A percentile compares a stretch with the other conserved stretches of the same genome.
Conservation (phyloP, 64 coral and sea anemone genomes). For the Anthopleura sola region DNA sequence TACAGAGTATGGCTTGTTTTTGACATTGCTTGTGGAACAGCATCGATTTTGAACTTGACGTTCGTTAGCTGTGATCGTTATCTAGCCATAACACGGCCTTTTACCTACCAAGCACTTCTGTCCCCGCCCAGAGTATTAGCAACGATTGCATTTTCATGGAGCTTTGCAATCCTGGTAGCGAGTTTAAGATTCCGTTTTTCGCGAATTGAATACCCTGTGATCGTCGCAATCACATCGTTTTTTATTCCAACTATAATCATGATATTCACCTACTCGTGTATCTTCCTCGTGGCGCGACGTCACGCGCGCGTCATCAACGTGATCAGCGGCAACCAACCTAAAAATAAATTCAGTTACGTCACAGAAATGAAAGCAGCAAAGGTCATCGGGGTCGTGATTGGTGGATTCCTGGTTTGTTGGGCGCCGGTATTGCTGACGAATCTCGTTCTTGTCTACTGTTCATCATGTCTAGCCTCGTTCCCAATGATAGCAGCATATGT, state of each 20-base stretch:
- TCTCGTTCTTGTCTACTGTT: background rate
- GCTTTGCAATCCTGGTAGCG: conserved; percentile 38
- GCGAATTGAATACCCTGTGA: conserved; percentile 28
- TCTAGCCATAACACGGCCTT: conserved; percentile 31
- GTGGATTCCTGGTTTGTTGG: conserved; percentile 84
- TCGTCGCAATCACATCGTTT: conserved; percentile 48
- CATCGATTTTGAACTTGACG: conserved; percentile 63
- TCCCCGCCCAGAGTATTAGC: conserved; percentile 17
- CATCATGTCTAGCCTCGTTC: background rate
- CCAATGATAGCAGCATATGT: background rate
- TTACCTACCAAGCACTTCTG: conserved; percentile 44
- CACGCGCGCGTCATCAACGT: conserved; percentile 49
- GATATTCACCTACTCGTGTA: conserved; percentile 41
- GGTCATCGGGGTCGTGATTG: conserved; percentile 82
- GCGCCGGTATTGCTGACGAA: conserved; percentile 63
- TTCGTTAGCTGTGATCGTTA: conserved; percentile 60
- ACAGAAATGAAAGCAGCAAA: conserved; percentile 89
- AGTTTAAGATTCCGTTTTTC: conserved; percentile 20
- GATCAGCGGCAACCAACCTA: background rate
- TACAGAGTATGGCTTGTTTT: conserved; percentile 38
- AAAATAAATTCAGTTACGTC: conserved; percentile 61
- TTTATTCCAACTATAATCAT: conserved; percentile 43
- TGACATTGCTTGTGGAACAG: conserved; percentile 61
- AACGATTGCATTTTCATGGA: conserved; percentile 44
- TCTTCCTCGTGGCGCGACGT: conserved; percentile 51